Evolutionary conservation across 64 coral and sea anemone species (phyloP), one percentile per base, ranked within the genome.

Genomic region (Hydrozoanthus tunicans): DNA sequence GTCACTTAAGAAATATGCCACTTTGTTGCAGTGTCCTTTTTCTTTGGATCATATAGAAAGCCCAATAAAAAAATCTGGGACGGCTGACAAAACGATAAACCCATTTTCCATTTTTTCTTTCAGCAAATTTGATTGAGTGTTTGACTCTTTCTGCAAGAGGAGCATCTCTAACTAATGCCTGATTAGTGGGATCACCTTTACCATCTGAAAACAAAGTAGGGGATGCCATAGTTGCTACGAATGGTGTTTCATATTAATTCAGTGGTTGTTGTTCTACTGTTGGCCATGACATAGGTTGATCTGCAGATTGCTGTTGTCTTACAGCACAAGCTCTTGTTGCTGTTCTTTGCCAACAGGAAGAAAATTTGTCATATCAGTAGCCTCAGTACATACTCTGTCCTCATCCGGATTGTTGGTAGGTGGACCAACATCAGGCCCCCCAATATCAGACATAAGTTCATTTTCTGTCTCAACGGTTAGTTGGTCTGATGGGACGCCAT

Each of bases 251-350:
- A 14, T 69, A 69, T 69, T 69, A 6, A n/a, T 69, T 69, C 65
- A 69, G 17, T 69, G 65, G 65, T 69, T 69, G 65, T 69, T 69
- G 65, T 69, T 69, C 65, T n/a, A 69, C 6, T 69, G 65, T 69
- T 69, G 65, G 65, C 65, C 65, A 69, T 69, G 65, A 69, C 65
- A 69, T 69, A 10, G 65, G 65, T 69, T 69, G 65, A 69, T 69
- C 65, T 69, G 65, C 65, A 69, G 65, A 69, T 69, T 10, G 17
- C 65, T 69, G 65, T 69, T 69, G 65, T 69, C 17, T 69, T 4
- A 69, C 65, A 69, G 65, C 65, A 69, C 17, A 69, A 69, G 65
- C 17, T 69, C 65, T 69, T 69, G 65, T 69, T 69, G 65, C 65
- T 69, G 65, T 69, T 69, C 65, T 62, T 62, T 12, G 61, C 61